Conservation (phyloP, 2,888 invertebrate genomes). For the Spialia ferax region DNA sequence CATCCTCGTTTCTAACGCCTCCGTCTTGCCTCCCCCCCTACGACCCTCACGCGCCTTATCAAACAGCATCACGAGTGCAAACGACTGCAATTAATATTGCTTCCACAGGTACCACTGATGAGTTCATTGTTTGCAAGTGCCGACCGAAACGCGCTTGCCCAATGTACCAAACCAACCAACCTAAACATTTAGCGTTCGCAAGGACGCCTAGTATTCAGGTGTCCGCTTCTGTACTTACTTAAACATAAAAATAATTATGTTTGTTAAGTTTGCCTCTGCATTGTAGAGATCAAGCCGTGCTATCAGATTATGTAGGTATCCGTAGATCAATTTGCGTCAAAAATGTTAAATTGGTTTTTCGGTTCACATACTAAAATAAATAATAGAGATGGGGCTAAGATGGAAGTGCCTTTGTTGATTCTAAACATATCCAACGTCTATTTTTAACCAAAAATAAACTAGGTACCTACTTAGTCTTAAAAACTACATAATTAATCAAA, state of each 20-base stretch:
- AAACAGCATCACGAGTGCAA: conserved; percentile 51
- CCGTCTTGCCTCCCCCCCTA: too few relatives aligned
- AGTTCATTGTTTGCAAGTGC: conserved; percentile 80
- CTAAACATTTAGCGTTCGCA: conserved; percentile 61
- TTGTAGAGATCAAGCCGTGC: conserved; percentile 7
- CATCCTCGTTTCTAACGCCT: too few relatives aligned
- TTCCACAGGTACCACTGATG: conserved; percentile 67
- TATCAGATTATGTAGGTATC: background rate
- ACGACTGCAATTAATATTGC: conserved; percentile 72
- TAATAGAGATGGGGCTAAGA: too few relatives aligned
- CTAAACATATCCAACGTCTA: too few relatives aligned
- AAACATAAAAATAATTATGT: conserved; percentile 49
- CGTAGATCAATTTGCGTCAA: too few relatives aligned
- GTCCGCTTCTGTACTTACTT: conserved; percentile 52
- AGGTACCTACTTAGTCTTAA: too few relatives aligned
- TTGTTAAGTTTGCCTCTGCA: conserved; percentile 40
- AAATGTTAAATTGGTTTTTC: too few relatives aligned
- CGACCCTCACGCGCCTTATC: conserved; percentile 49
- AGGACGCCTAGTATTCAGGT: conserved; percentile 62
- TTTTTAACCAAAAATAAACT: too few relatives aligned
- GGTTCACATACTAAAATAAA: too few relatives aligned
- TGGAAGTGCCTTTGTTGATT: too few relatives aligned
- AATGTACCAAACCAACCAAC: conserved; percentile 57
- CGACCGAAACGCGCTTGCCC: conserved; percentile 72
- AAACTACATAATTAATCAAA: too few relatives aligned